Base-by-base conservation (phyloP, 1,140 invertebrate species). In the Drosophila erecta region DNA sequence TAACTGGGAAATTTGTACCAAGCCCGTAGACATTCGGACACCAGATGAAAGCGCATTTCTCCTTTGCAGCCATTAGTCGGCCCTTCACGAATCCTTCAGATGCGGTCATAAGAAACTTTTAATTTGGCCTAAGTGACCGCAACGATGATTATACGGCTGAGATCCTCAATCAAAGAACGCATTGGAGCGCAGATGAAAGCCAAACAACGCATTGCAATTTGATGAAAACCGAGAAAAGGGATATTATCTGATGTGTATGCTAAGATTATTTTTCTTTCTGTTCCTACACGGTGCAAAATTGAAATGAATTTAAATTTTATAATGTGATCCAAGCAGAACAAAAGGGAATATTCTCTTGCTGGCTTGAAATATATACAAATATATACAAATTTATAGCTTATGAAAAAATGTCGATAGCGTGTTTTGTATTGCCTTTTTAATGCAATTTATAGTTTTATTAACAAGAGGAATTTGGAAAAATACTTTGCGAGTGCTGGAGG, bases 71-170 rank as follows among this genome's bases (percentile, higher is more conserved):
- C 11, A 11, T 30, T 8, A 30, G 30, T 30, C 14, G 17, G 20
- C 22, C 20, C 1, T 27, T 10, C 20, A 37, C 59, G 35, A 15
- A 55, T 50, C 8, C 35, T 3, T 8, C 37, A 20, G 40, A 4
- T 38, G 11, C 33, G 22, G 71, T 47, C 75, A 17, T 59, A 79
- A 49, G 53, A 37, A 57, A 57, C 47, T 62, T 76, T 81, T 60
- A 50, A 76, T 81, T 81, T 76, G 62, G 62, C 41, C 56, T 79
- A 79, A 79, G 77, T 79, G 70, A 65, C 72, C 71, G 55, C 77
- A 80, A 20, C 46, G 58, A 67, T 27, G 59, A 66, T 66, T 30
- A 65, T 65, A 20, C 33, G 61, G 30, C 24, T 30, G 33, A 62
- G 61, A 27, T 24, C 35, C 35, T 22, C 27, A 61, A 49, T 49